Evolutionary conservation across 2,113 vertebrate species (phyloP), one percentile per base, ranked within the genome.

Genomic region (Xenotilapia caudafasciata): DNA sequence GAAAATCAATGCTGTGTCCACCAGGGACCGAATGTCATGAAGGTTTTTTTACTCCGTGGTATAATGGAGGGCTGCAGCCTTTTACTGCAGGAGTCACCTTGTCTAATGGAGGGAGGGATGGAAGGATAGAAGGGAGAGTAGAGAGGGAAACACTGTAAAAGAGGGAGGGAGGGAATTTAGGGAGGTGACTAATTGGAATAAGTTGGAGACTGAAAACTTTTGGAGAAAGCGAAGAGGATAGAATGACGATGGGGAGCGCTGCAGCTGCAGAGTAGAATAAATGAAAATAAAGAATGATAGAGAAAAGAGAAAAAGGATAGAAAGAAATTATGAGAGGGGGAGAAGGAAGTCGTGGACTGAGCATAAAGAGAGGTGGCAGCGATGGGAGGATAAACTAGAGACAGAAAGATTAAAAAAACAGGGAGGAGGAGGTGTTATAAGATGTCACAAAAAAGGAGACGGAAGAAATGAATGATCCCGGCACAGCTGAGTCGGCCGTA

Each of bases 61-160:
- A 84, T 92, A 95, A 95, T 94, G 94, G 92, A 93, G 90, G 92
- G 86, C 47, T 91, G 88, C 84, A 93, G 93, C 89, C 82, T 94
- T 92, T 94, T 95, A 95, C 92, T 92, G 93, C 93, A 92, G 89
- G 90, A 94, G 94, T 96, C 95, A 95, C 94, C 95, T 96, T 95
- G 93, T 94, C 94, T 95, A 94, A 95, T 95, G 90, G 89, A 89
- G 83, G 89, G 65, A 92, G 13, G 75, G 85, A 90, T 84, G 85
- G 82, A 75, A 49, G 75, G 82, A 73, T 14, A 2, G 82, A 75
- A 40, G 81, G 55, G 11, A 68, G 38, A 60, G 54, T 6, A 80
- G 80, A 83, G 40, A 33, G n/a, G 14, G 38, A 35, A 65, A 83
- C 15, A 54, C 68, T 42, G 73, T 33, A 77, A 51, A 77, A 21